A percentile compares a stretch with the other conserved stretches of the same genome.
Conservation (phyloP, 92 coral and sea anemone species). For the Porites lobata region DNA sequence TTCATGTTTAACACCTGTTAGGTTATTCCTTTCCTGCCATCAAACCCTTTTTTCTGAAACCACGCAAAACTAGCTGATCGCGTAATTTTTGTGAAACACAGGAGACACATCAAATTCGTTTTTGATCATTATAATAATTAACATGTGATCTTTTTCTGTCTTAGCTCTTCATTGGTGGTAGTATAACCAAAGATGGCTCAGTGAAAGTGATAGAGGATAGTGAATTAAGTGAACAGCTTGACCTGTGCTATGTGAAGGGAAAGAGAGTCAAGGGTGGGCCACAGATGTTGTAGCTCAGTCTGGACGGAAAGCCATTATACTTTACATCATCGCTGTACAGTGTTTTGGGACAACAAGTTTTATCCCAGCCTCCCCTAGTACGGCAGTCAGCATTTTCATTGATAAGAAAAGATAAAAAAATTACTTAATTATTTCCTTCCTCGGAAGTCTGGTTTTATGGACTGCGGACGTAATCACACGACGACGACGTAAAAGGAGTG, state of each 20-base stretch:
- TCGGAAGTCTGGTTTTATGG: background rate
- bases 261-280: slow-evolving; percentile 92
- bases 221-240: slow-evolving; percentile 80
- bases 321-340: slow-evolving; percentile 88
- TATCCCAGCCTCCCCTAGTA: background rate
- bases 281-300: slow-evolving; percentile 89
- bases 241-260: slow-evolving; percentile 72
- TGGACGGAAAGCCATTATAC: slow-evolving; percentile 88
- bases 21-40: too few species aligned
- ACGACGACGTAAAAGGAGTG: too few species aligned
- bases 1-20: too few species aligned
- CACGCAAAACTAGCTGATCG: too few species aligned
- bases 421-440: background rate
- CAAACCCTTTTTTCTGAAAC: too few species aligned
- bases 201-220: slow-evolving; percentile 41
- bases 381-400: background rate
- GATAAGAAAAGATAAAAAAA: background rate
- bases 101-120: too few species aligned
- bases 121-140: too few species aligned
- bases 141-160: background rate
- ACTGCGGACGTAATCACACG: background rate
- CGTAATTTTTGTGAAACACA: too few species aligned
- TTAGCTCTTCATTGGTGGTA: slow-evolving; percentile 85
- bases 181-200: too few species aligned
- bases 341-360: slow-evolving; percentile 61